Conservation (phyloP, 2,797 vertebrate genomes). For the Hoplostethus mediterraneus region DNA sequence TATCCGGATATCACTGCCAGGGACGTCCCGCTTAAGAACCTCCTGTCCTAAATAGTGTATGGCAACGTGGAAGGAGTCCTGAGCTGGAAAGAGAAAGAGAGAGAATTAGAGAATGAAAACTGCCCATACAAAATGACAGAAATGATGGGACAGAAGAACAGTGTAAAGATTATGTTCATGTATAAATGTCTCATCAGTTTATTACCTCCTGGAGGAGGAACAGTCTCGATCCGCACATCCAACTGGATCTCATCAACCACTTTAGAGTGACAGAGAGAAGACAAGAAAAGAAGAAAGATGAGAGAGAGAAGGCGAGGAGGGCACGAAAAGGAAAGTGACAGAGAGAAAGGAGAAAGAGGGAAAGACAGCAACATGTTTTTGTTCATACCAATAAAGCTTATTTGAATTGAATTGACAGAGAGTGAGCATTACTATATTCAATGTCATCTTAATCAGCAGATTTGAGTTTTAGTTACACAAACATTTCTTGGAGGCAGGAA, state of each 20-base stretch:
- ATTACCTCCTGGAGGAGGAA: slow-evolving; percentile 56
- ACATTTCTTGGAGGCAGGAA: too few species aligned
- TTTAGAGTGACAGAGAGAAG: slow-evolving; percentile 32
- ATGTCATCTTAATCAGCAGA: too few species aligned
- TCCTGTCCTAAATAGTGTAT: slow-evolving; percentile 85
- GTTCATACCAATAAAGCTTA: too few species aligned
- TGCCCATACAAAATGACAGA: too few species aligned
- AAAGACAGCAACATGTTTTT: background rate
- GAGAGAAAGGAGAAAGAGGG: background rate
- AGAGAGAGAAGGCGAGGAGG: background rate
- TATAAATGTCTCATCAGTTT: background rate
- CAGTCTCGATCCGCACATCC: slow-evolving; percentile 79
- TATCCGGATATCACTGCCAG: slow-evolving; percentile 80
- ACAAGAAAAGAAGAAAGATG: background rate
- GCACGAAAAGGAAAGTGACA: background rate
- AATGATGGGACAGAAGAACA: too few species aligned
- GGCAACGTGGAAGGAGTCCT: slow-evolving; percentile 82
- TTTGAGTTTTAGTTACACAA: too few species aligned
- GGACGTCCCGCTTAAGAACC: slow-evolving; percentile 75
- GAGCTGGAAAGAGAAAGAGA: slow-evolving; percentile 60
- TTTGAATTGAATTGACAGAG: too few species aligned
- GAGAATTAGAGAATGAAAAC: too few species aligned
- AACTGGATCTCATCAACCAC: slow-evolving; percentile 77
- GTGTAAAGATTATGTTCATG: background rate
- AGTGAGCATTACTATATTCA: background rate